These are phyloP conservation scores for Ormyrus rosae DNA, from an alignment of 2,888 invertebrate genomes.

Conservation along the genomic window DNA sequence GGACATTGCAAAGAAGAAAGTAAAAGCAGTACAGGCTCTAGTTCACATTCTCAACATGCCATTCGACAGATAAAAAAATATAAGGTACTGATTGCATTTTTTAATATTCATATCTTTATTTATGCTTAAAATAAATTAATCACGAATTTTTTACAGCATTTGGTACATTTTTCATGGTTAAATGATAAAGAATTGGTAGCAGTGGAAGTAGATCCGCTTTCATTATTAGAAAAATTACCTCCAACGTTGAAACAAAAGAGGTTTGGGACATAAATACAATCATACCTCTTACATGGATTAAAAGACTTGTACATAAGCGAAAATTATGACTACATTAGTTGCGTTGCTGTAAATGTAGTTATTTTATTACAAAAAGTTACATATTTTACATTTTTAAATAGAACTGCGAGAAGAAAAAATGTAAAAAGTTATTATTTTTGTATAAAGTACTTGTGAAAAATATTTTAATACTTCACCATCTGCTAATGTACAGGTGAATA, in stretches of 20 bases:
- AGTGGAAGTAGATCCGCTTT: constrained; percentile 85
- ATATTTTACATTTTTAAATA: no score
- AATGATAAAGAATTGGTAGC: constrained; percentile 84
- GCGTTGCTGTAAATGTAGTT: no score
- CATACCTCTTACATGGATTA: background rate
- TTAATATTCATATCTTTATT: no score
- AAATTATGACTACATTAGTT: background rate
- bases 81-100: constrained; percentile 73
- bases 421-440: no score
- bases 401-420: no score
- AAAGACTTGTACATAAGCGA: background rate
- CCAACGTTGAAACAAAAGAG: constrained; percentile 82
- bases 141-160: constrained; percentile 79
- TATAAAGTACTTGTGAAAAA: no score
- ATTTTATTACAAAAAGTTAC: no score
- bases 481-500: no score
- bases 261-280: constrained; percentile 75
- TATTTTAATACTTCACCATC: no score
- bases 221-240: constrained; percentile 84
- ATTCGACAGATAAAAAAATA: constrained; percentile 77
- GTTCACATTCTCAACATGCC: constrained; percentile 69
- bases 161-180: constrained; percentile 84
- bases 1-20: constrained; percentile 70
- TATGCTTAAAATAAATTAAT: background rate
- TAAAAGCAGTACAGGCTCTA: constrained; percentile 68